Evolutionary conservation across 2,888 invertebrate species (phyloP).

Genomic region (Andrena hattorfiana): DNA sequence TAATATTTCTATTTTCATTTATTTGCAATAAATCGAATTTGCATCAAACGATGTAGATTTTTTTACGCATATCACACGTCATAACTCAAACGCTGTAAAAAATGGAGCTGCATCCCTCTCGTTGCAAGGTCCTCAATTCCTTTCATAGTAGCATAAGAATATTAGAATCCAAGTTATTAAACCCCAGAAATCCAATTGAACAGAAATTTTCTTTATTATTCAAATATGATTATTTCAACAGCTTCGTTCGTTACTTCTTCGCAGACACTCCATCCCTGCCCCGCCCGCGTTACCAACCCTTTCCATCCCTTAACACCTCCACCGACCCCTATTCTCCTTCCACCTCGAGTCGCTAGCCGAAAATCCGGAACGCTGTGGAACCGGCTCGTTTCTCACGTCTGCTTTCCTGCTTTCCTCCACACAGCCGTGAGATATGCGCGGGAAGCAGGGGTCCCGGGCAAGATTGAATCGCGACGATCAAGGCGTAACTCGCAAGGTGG

Average conservation of each 20-base stretch:
- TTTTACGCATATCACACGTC: no score
- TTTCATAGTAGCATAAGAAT: no score
- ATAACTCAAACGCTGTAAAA: no score
- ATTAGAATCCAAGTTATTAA: no score
- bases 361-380: background rate
- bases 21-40: no score
- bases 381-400: background rate
- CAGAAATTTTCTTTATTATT: no score
- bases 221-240: no score
- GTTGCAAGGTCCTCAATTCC: no score
- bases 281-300: background rate
- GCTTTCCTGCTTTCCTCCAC: background rate
- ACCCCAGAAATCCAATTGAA: no score
- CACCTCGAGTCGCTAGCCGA: background rate
- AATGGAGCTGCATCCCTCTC: no score
- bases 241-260: background rate
- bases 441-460: conserved; percentile 4
- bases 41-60: no score
- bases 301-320: background rate
- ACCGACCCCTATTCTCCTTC: background rate
- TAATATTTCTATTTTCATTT: no score
- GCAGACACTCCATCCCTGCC: background rate
- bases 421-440: conserved; percentile 4
- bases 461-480: conserved; percentile 12
- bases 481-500: conserved; percentile 7